Evolutionary conservation across 2,888 invertebrate species (phyloP).

Genomic region (Mimumesa dahlbomi): DNA sequence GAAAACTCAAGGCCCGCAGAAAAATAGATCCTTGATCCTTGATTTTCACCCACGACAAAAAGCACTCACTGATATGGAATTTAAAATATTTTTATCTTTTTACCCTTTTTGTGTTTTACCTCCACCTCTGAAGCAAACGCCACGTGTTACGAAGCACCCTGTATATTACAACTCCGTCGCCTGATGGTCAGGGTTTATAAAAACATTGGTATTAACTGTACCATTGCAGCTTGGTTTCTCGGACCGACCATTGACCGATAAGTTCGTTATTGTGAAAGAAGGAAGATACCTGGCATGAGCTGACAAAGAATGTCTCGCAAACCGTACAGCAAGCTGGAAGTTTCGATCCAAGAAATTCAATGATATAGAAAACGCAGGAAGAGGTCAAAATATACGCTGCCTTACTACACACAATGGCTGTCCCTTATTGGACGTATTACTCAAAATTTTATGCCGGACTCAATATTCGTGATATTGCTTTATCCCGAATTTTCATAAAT

Average conservation of each 20-base stretch:
- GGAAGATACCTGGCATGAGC: constrained; percentile 31
- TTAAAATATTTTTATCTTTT: too few relatives aligned
- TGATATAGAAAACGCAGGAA: constrained; percentile 1
- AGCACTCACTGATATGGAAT: too few relatives aligned
- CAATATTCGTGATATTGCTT: not conserved
- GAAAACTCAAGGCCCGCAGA: too few relatives aligned
- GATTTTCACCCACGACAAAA: not conserved
- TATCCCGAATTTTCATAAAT: not conserved
- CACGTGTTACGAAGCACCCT: too few relatives aligned
- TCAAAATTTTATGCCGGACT: constrained; percentile 1
- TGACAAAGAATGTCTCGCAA: constrained; percentile 20
- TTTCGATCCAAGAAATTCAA: constrained; percentile 12
- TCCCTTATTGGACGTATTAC: constrained; percentile 8
- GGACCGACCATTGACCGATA: too few relatives aligned
- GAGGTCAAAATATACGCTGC: not conserved
- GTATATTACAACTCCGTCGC: too few relatives aligned
- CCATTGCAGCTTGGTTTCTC: too few relatives aligned
- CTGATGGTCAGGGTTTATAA: too few relatives aligned
- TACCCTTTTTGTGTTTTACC: too few relatives aligned
- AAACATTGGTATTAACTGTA: too few relatives aligned
- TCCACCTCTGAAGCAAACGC: too few relatives aligned
- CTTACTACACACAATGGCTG: not conserved
- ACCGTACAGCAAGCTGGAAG: not conserved
- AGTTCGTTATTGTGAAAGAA: not conserved
- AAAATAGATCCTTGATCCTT: too few relatives aligned